These are phyloP conservation scores for Uria lomvia DNA, from an alignment of 2,113 vertebrate species.

Conservation along the genomic window DNA sequence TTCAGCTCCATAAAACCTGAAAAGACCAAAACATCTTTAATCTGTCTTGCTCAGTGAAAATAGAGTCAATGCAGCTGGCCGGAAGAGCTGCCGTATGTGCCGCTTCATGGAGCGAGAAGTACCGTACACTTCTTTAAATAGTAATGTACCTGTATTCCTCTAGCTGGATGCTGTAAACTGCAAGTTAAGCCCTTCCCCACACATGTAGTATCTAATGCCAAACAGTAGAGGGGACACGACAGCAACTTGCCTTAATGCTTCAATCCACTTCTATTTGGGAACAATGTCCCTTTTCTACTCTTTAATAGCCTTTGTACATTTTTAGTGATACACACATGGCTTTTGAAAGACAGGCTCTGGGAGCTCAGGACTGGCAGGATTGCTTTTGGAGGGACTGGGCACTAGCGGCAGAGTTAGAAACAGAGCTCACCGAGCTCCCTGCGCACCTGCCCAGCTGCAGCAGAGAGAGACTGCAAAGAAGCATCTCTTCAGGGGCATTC, in stretches of 20 bases:
- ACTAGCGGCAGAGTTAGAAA: not conserved
- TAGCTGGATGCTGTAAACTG: not conserved
- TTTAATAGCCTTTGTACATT: not conserved
- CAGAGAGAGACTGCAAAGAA: not conserved
- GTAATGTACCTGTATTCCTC: accelerated
- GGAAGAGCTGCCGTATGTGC: not conserved
- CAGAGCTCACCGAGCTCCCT: not conserved
- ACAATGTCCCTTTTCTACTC: not conserved
- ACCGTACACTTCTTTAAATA: not conserved
- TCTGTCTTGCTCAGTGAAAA: not conserved
- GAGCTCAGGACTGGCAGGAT: not conserved
- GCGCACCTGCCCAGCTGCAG: not conserved
- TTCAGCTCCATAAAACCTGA: constrained; percentile 94
- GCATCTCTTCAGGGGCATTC: not conserved
- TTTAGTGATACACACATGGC: accelerated
- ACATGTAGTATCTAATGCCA: not conserved
- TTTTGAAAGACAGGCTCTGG: not conserved
- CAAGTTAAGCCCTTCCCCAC: not conserved
- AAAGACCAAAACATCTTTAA: constrained; percentile 14
- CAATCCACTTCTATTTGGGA: not conserved
- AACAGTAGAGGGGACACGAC: not conserved
- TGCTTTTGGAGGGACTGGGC: not conserved
- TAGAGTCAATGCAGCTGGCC: not conserved
- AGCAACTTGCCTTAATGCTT: not conserved
- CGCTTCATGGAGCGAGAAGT: not conserved